These are phyloP conservation scores for Chelonus formosanus DNA, from an alignment of 2,888 invertebrate species.

Conservation along the genomic window DNA sequence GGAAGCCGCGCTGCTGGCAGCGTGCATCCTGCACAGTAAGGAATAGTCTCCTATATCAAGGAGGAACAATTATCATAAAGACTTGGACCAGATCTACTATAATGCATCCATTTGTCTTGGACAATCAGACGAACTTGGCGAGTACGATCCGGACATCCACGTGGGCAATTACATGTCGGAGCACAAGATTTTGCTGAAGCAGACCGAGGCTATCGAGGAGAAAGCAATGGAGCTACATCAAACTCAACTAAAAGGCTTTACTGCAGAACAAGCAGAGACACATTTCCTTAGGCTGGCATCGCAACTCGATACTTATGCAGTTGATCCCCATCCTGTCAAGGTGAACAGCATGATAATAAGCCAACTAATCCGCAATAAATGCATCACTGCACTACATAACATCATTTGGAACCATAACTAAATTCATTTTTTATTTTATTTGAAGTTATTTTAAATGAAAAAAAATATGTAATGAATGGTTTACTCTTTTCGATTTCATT, in stretches of 20 bases:
- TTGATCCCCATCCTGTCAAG: constrained; percentile 98
- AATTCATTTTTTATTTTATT: too few species aligned
- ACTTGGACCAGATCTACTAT: neutral
- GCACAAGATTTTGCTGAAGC: constrained; percentile 90
- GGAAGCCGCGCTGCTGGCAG: constrained; percentile 89
- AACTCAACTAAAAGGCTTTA: constrained; percentile 85
- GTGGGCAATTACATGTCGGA: constrained; percentile 89
- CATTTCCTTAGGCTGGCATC: constrained; percentile 92
- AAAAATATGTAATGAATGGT: too few species aligned
- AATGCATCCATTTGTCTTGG: neutral
- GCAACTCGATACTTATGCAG: constrained; percentile 94
- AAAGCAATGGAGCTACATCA: constrained; percentile 93
- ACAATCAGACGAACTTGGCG: constrained; percentile 87
- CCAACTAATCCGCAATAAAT: neutral
- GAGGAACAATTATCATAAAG: constrained; percentile 5
- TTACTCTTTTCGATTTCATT: too few species aligned
- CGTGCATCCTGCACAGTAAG: constrained; percentile 92
- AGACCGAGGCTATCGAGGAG: constrained; percentile 90
- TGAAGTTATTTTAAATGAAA: too few species aligned
- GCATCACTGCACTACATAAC: too few species aligned
- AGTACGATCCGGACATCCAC: constrained; percentile 89
- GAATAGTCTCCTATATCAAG: constrained; percentile 30
- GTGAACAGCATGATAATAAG: constrained; percentile 64
- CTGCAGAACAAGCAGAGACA: constrained; percentile 86
- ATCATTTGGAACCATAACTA: too few species aligned